phyloP scores from a whole-genome alignment of 2,888 invertebrate species.

The Morinoia aosen region DNA sequence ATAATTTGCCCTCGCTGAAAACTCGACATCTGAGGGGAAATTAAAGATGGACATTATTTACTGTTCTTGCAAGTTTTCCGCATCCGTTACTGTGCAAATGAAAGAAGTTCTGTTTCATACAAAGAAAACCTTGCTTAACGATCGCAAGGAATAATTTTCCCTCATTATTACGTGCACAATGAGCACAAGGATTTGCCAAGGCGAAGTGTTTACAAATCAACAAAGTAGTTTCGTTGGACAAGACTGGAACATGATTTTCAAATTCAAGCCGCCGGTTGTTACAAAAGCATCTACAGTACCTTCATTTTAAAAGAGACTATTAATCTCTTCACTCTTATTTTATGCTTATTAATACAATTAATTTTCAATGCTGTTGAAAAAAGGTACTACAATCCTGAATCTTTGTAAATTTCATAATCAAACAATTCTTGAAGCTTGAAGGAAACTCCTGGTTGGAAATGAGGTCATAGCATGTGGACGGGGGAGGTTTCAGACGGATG shows the following conservation, averaged over 20 bases:
- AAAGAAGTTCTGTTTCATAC: not conserved
- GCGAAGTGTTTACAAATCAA: not conserved
- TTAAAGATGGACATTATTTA: slow-evolving; percentile 40
- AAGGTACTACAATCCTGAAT: not conserved
- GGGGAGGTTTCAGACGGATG: not conserved
- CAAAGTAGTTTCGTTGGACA: not conserved
- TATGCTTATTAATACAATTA: not conserved
- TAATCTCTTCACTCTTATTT: not conserved
- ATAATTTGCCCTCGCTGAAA: not conserved
- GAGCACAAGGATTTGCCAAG: not conserved
- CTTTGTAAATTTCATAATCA: not conserved
- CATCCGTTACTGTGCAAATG: not conserved
- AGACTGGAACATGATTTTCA: not conserved
- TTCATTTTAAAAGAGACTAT: not conserved
- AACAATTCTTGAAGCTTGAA: not conserved
- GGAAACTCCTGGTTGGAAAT: not conserved
- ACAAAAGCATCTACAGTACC: not conserved
- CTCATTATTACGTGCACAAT: not conserved
- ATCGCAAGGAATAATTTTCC: not conserved
- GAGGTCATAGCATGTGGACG: not conserved
- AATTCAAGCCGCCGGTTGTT: not conserved
- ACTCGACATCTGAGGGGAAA: slow-evolving; percentile 44
- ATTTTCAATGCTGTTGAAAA: not conserved
- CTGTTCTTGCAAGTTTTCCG: not conserved
- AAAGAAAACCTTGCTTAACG: not conserved